phyloP scores from a whole-genome alignment of 2,888 invertebrate species.

The Clunio marinus region DNA sequence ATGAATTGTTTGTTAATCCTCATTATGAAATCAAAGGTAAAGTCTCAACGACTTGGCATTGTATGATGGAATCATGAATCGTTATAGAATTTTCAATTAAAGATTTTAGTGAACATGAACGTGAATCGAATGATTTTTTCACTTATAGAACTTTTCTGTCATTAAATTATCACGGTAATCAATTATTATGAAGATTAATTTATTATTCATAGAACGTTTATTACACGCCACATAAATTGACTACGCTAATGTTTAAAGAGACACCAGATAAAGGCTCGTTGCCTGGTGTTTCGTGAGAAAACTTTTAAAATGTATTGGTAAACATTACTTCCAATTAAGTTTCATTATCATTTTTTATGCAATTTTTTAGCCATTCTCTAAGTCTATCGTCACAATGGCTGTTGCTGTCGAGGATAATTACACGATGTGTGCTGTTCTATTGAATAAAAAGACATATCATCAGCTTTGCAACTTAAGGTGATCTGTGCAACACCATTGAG shows the following conservation, averaged over 20 bases:
- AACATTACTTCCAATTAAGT: constrained; percentile 5
- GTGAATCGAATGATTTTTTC: too few relatives aligned
- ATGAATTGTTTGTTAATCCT: neutral
- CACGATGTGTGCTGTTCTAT: constrained; percentile 1
- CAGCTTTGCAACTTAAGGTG: neutral
- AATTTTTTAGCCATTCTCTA: neutral
- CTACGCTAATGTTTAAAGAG: too few relatives aligned
- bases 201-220: too few relatives aligned
- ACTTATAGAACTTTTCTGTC: too few relatives aligned
- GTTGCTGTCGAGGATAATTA: neutral
- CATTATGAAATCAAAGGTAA: constrained; percentile 6
- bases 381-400: neutral
- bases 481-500: neutral
- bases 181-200: too few relatives aligned
- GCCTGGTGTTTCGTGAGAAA: too few relatives aligned
- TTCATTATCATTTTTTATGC: constrained; percentile 6
- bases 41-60: neutral
- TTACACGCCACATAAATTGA: too few relatives aligned
- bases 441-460: neutral
- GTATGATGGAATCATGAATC: neutral
- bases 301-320: too few relatives aligned
- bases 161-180: too few relatives aligned
- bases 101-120: neutral
- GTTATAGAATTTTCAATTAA: too few relatives aligned
- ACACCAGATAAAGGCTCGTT: too few relatives aligned